Evolutionary conservation across 2,797 vertebrate genomes (phyloP).

Genomic region (Carcharodon carcharias): DNA sequence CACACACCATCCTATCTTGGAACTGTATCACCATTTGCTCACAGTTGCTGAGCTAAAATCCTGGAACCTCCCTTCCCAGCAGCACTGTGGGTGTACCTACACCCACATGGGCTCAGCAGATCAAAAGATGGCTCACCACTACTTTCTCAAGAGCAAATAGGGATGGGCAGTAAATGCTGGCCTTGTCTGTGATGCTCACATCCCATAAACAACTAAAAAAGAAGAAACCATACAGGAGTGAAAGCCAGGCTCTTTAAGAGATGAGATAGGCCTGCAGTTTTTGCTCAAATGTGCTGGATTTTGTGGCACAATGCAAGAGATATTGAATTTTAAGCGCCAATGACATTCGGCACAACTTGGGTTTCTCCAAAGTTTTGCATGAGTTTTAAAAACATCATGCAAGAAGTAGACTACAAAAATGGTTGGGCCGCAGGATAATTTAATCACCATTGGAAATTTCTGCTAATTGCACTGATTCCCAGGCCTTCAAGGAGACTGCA

Average conservation of each 20-base stretch:
- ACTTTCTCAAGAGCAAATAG: background rate
- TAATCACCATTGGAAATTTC: background rate
- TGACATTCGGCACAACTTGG: background rate
- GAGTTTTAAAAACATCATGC: background rate
- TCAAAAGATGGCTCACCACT: background rate
- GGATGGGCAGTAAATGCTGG: background rate
- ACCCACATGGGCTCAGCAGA: background rate
- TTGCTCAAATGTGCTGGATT: background rate
- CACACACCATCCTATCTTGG: too few species aligned
- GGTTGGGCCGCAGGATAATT: too few species aligned
- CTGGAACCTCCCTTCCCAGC: background rate
- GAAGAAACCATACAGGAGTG: background rate
- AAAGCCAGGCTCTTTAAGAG: background rate
- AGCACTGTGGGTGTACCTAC: background rate
- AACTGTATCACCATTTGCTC: background rate
- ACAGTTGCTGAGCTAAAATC: background rate
- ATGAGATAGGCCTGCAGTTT: background rate
- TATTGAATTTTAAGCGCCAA: background rate
- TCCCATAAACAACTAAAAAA: background rate
- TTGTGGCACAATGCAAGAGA: background rate
- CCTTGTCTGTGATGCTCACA: background rate
- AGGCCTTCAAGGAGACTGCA: background rate
- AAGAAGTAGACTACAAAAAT: background rate
- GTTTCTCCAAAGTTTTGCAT: background rate
- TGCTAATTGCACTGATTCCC: background rate